Conservation (phyloP, 1,140 invertebrate species). For the Archivesica marissinica region DNA sequence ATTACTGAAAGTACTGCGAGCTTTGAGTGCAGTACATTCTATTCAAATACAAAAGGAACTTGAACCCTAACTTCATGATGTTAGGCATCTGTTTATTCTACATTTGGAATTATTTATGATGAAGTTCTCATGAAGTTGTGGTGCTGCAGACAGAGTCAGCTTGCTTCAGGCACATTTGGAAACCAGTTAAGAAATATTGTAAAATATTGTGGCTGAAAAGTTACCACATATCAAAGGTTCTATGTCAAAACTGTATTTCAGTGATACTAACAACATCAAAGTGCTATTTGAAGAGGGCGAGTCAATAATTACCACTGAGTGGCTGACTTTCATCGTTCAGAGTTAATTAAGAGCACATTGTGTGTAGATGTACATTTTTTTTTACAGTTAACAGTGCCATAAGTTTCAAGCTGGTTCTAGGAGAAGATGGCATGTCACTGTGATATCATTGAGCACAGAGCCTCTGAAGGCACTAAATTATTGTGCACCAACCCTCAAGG, state of each 20-base stretch:
- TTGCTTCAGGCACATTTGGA: neutral
- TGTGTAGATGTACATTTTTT: neutral
- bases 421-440: too few relatives aligned
- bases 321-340: neutral
- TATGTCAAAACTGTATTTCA: constrained; percentile 33
- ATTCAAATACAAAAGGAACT: too few relatives aligned
- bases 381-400: neutral
- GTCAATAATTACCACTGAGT: neutral
- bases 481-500: too few relatives aligned
- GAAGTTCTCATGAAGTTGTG: too few relatives aligned
- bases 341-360: constrained; percentile 29
- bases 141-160: neutral
- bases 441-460: too few relatives aligned
- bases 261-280: constrained; percentile 24
- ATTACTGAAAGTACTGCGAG: too few relatives aligned
- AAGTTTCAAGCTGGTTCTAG: neutral
- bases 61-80: too few relatives aligned
- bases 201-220: neutral
- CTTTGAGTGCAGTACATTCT: too few relatives aligned
- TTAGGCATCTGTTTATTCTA: too few relatives aligned
- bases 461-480: too few relatives aligned
- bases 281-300: neutral
- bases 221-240: neutral
- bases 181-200: neutral
- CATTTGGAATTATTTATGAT: too few relatives aligned